phyloP scores from a whole-genome alignment of 1,140 invertebrate genomes.

The Phocides pigmalion region DNA sequence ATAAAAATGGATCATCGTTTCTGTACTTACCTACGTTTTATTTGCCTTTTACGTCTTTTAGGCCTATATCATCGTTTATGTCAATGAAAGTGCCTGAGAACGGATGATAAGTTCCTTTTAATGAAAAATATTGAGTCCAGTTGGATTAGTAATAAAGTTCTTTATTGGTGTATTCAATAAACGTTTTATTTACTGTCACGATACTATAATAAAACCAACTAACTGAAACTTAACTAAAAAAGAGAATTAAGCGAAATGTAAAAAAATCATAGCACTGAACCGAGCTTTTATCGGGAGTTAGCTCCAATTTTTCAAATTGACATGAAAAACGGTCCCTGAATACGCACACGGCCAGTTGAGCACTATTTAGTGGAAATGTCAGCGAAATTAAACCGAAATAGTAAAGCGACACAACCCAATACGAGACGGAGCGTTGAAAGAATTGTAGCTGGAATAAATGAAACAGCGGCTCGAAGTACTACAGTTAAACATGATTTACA shows the following conservation, averaged over 20 bases:
- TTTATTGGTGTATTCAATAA: no score
- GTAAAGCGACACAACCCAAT: conserved; percentile 7
- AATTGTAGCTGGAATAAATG: conserved; percentile 27
- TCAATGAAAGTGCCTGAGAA: no score
- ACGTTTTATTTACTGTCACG: no score
- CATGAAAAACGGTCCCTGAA: background rate
- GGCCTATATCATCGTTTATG: no score
- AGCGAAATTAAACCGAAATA: conserved; percentile 2
- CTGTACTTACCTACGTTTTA: background rate
- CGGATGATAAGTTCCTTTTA: no score
- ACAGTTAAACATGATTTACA: conserved; percentile 36
- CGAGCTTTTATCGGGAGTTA: background rate
- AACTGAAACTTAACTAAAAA: background rate
- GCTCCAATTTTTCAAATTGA: background rate
- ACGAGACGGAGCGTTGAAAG: conserved; percentile 10
- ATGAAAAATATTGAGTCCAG: no score
- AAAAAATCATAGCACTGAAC: background rate
- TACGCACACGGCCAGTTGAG: background rate
- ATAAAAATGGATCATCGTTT: background rate
- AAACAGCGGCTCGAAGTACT: conserved; percentile 15
- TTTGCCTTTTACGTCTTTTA: background rate
- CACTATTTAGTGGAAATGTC: background rate
- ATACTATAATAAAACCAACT: no score
- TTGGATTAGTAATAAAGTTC: no score
- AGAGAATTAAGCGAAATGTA: background rate